Conservation (phyloP, 2,113 vertebrate genomes). For the Athene cunicularia region DNA sequence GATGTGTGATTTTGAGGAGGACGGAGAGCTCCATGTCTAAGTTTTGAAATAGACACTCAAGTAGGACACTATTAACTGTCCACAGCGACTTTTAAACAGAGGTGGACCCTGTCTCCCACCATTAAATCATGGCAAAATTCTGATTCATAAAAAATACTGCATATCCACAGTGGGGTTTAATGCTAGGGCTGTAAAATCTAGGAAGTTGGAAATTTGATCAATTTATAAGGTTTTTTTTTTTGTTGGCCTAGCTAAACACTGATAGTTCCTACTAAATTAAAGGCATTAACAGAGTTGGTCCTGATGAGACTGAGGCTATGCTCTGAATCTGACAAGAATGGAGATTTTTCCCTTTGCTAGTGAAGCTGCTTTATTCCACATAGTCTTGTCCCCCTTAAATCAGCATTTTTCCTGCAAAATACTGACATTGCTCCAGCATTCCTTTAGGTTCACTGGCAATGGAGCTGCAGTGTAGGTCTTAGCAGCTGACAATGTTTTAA, state of each 20-base stretch:
- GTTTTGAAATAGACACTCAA: conserved; percentile 4
- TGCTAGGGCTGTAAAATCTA: not conserved
- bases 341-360: not conserved
- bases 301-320: not conserved
- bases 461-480: not conserved
- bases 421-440: not conserved
- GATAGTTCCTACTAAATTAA: not conserved
- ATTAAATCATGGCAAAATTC: not conserved
- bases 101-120: not conserved
- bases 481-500: not conserved
- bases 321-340: not conserved
- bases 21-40: not conserved
- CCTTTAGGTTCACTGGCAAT: not conserved
- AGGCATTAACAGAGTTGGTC: not conserved
- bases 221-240: not conserved
- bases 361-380: not conserved
- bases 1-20: conserved; percentile 29
- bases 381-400: not conserved
- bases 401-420: not conserved
- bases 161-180: not conserved
- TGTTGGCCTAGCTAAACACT: not conserved
- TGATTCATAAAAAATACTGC: not conserved
- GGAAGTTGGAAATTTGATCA: not conserved
- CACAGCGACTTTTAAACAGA: not conserved
- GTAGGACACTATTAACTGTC: not conserved